Percentiles rank a stretch among this genome's conserved stretches.
Conservation (phyloP, 2,113 vertebrate genomes). For the Australoheros scitulus region DNA sequence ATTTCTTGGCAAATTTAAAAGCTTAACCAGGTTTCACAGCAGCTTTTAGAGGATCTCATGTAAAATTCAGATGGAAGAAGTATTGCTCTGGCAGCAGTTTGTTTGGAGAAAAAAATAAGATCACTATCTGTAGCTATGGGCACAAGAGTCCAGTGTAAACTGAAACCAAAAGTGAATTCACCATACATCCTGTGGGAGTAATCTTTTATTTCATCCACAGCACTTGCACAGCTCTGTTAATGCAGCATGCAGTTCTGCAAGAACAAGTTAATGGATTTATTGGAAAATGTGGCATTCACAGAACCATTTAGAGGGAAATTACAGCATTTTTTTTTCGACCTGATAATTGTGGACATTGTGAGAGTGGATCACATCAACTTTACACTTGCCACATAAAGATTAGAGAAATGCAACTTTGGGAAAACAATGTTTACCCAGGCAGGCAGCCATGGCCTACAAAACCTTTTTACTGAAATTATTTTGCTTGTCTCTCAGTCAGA, state of each 20-base stretch:
- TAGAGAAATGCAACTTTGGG: not conserved
- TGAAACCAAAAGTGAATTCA: not conserved
- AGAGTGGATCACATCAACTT: not conserved
- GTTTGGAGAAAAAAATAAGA: not conserved
- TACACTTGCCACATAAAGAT: constrained; percentile 1
- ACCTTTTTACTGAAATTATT: not conserved
- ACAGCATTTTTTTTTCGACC: not conserved
- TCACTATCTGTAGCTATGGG: not conserved
- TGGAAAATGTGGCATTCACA: not conserved
- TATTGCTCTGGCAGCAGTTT: constrained; percentile 4
- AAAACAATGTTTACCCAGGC: not conserved
- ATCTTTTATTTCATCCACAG: not conserved
- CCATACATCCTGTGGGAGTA: not conserved
- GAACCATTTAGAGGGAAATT: not conserved
- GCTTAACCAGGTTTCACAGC: not conserved
- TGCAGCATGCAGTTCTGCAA: not conserved
- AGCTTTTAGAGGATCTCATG: not conserved
- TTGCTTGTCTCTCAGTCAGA: not conserved
- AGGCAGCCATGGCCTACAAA: not conserved
- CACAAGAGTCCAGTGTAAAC: not conserved
- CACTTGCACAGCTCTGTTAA: not conserved
- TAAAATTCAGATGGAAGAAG: not conserved
- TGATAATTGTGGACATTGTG: not conserved
- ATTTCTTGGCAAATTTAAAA: not conserved
- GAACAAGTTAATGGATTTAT: not conserved